These are phyloP conservation scores for Bos taurus DNA, from an alignment of 2,113 vertebrate species.

Conservation along the genomic window DNA sequence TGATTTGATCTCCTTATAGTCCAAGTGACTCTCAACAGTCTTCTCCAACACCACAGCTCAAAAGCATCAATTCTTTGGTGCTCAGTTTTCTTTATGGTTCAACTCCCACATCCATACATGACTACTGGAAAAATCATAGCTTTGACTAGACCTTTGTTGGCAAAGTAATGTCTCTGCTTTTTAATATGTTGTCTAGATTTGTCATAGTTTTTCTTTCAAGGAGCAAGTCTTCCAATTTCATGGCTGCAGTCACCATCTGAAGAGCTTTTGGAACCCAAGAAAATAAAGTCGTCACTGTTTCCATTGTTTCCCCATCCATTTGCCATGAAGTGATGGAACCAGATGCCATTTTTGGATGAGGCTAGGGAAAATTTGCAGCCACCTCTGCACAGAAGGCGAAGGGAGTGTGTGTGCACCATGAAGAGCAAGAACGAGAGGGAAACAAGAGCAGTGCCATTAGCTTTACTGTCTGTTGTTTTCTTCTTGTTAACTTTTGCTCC, in stretches of 20 bases:
- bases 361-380: not conserved
- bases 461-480: not conserved
- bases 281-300: not conserved
- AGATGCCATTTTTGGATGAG: not conserved
- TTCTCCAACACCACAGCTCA: not conserved
- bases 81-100: not conserved
- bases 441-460: not conserved
- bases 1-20: not conserved
- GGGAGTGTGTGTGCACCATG: too few relatives aligned
- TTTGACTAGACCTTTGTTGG: not conserved
- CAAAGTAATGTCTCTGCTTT: not conserved
- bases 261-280: not conserved
- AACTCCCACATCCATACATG: not conserved
- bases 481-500: not conserved
- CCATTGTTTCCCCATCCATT: not conserved
- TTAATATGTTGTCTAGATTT: not conserved
- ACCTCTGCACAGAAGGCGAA: not conserved
- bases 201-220: not conserved
- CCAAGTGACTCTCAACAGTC: not conserved
- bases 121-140: not conserved
- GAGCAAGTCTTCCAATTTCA: not conserved
- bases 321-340: not conserved
- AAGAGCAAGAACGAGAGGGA: not conserved
- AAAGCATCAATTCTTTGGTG: not conserved
- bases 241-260: not conserved